phyloP scores from a whole-genome alignment of 2,113 vertebrate species.

The Elephantulus edwardii region DNA sequence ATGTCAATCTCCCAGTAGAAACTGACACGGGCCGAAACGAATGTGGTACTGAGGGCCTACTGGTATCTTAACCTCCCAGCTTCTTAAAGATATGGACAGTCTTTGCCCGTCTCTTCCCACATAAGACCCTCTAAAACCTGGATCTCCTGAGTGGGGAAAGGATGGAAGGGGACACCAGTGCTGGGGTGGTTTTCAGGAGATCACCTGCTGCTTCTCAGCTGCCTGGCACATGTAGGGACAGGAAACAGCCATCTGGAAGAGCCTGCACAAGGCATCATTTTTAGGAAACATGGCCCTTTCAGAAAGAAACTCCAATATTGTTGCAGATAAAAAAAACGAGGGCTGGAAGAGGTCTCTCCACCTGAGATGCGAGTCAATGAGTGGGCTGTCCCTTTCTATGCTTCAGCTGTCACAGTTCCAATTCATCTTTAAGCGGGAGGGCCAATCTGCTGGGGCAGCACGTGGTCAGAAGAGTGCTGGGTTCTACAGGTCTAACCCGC shows the following conservation, averaged over 20 bases:
- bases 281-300: not conserved
- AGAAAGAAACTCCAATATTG: not conserved
- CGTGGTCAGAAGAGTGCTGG: not conserved
- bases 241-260: not conserved
- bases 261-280: not conserved
- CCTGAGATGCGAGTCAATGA: not conserved
- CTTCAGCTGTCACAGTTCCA: not conserved
- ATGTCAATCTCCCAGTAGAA: not conserved
- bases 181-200: not conserved
- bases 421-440: not conserved
- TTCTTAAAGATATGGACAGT: accelerated
- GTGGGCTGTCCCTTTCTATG: accelerated
- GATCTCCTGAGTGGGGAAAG: not conserved
- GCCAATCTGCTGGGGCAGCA: not conserved
- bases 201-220: not conserved
- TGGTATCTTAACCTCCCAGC: not conserved
- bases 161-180: not conserved
- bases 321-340: not conserved
- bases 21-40: not conserved
- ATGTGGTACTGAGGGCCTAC: not conserved
- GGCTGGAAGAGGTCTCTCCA: not conserved
- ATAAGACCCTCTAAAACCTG: no score
- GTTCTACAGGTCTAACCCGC: not conserved
- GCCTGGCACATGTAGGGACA: not conserved
- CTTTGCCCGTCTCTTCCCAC: not conserved